phyloP scores from a whole-genome alignment of 2,888 invertebrate genomes.

The Erebia ligea region DNA sequence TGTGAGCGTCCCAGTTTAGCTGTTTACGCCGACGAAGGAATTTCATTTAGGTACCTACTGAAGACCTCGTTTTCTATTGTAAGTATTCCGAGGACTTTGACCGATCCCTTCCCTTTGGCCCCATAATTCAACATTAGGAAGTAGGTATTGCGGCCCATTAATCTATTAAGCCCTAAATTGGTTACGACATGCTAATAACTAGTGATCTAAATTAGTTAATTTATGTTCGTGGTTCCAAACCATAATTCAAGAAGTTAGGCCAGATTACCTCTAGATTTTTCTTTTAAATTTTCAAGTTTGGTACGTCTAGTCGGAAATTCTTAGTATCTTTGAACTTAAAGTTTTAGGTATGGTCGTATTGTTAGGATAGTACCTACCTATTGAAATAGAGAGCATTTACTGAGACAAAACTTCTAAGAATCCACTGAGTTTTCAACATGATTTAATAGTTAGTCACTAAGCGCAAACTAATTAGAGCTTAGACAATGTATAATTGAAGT shows the following conservation, averaged over 20 bases:
- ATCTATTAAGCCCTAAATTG: slow-evolving; percentile 15
- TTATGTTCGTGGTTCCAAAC: neutral
- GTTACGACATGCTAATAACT: slow-evolving; percentile 14
- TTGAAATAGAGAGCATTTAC: neutral
- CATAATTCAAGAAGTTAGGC: neutral
- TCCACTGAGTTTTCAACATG: neutral
- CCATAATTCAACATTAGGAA: slow-evolving; percentile 26
- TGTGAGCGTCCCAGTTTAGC: slow-evolving; percentile 13
- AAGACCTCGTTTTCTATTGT: slow-evolving; percentile 46
- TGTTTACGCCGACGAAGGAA: slow-evolving; percentile 45
- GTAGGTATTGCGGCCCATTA: slow-evolving; percentile 15
- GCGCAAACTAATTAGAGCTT: slow-evolving; percentile 20
- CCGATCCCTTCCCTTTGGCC: slow-evolving; percentile 41
- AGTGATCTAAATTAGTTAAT: slow-evolving; percentile 11
- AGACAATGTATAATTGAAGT: slow-evolving; percentile 28
- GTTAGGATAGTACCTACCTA: neutral
- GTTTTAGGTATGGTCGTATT: neutral
- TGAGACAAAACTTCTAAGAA: neutral
- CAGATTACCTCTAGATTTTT: neutral
- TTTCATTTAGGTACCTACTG: slow-evolving; percentile 57
- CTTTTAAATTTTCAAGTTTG: neutral
- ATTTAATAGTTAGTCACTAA: slow-evolving; percentile 19
- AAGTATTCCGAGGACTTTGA: slow-evolving; percentile 48
- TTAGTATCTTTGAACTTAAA: neutral
- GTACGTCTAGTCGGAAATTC: neutral